Base-by-base conservation (phyloP, 2,113 vertebrate genomes). In the Dinomys branickii region DNA sequence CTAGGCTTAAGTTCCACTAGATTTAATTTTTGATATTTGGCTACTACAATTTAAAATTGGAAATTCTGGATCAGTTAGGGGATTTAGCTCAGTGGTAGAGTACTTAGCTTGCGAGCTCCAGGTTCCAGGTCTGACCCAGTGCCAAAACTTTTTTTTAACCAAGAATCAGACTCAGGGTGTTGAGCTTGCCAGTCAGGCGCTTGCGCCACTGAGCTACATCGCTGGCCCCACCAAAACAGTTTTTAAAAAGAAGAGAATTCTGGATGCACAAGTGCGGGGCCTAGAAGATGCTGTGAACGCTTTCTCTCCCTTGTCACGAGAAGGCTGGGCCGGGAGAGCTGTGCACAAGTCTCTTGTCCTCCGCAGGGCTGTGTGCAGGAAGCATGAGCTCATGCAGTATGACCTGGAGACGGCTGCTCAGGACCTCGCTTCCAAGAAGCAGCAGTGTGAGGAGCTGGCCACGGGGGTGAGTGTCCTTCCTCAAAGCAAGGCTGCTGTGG, bases 331-430 rank as follows among this genome's bases (percentile, higher is more conserved):
- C 59, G 87, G 13, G 17, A 93, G n/a, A 88, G 67, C 94, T 95
- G 86, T 0, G 0, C 97, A 91, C 83, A 17, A 80, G 84, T 81
- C 28, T 94, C 95, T 88, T 67, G 97, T 41, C 85, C 20, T 94
- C 97, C 97, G 86, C 98, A 99, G 99, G 98, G 99, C 99, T 5
- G 99, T 99, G 92, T 99, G 99, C 98, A 99, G 99, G 97, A 99
- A 99, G 95, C 99, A 99, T 5, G 99, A 99, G 97, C 99, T 99
- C 92, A 98, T 99, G 97, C 99, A 99, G 92, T 99, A 99, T 96
- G 99, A 99, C 91, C 98, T 99, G 97, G 99, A 99, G 98, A 98
- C 98, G 98, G 98, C 99, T 47, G 98, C 98, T 30, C 99, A 99
- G 96, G 99, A 99, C 98, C 98, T 99, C 78, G 98, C 98, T 81